Percentiles rank a stretch among this genome's conserved stretches.
These are phyloP conservation scores for Euura saliciscinereae DNA, from an alignment of 1,140 invertebrate genomes.

Conservation along the genomic window DNA sequence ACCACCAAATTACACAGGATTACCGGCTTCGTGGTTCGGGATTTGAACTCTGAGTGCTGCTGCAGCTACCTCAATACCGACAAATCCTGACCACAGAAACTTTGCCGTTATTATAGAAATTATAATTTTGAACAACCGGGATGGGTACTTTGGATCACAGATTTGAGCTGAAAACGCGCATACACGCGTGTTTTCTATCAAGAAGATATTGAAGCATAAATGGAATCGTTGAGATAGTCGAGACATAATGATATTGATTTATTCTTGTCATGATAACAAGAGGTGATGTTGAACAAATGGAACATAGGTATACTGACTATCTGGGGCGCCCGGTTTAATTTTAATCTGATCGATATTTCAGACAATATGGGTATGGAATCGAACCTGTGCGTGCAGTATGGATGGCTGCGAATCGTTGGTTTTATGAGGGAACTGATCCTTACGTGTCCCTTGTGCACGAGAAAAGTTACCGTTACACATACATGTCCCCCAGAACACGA, in stretches of 20 bases:
- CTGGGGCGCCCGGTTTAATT: background rate
- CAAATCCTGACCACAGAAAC: background rate
- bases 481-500: background rate
- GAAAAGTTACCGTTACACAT: background rate
- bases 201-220: no score
- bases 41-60: background rate
- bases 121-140: no score
- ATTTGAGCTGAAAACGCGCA: no score
- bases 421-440: conserved; percentile 5
- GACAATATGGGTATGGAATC: background rate
- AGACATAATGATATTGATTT: no score
- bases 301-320: no score
- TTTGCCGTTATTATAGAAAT: background rate
- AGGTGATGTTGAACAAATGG: no score
- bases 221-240: no score
- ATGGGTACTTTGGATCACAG: no score
- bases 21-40: conserved; percentile 20
- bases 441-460: background rate
- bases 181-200: no score
- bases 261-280: no score
- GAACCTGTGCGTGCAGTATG: background rate
- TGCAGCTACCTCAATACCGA: background rate
- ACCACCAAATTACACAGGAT: conserved; percentile 46
- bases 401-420: conserved; percentile 8
- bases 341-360: background rate